Conservation (phyloP, 2,888 invertebrate genomes). For the Cecidostiba fungosa region DNA sequence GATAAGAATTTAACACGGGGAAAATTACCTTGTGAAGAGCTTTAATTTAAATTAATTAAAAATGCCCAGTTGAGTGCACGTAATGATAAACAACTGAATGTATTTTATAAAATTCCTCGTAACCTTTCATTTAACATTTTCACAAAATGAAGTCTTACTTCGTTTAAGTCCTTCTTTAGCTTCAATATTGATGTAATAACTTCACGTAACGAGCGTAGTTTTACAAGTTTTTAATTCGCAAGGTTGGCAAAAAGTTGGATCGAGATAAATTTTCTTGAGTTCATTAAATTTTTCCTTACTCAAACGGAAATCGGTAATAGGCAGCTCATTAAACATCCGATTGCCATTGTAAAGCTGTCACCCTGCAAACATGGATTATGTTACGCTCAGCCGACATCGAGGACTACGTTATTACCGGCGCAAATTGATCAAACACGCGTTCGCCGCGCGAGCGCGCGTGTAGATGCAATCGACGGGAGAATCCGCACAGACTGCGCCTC, state of each 20-base stretch:
- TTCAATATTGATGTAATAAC: constrained; percentile 3
- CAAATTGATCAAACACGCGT: constrained; percentile 51
- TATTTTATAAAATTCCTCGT: too few species aligned
- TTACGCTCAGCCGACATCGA: background rate
- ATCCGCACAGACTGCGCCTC: background rate
- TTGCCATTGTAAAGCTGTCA: background rate
- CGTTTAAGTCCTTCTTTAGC: background rate
- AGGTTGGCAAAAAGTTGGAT: background rate
- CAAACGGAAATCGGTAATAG: background rate
- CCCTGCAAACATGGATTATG: background rate
- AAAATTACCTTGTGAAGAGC: too few species aligned
- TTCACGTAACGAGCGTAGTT: background rate
- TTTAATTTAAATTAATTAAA: too few species aligned
- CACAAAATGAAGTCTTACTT: background rate
- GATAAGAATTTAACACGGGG: too few species aligned
- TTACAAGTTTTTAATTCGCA: background rate
- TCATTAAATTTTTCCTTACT: background rate
- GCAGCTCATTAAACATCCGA: background rate
- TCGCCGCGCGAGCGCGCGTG: background rate
- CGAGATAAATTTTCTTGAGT: background rate
- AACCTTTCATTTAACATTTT: background rate
- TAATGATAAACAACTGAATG: too few species aligned
- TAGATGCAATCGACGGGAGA: constrained; percentile 46
- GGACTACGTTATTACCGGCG: constrained; percentile 19
- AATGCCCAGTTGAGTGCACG: too few species aligned